A percentile compares a stretch with the other conserved stretches of the same genome.
Evolutionary conservation across 2,113 vertebrate species (phyloP).

Genomic region (Grammomys surdaster): DNA sequence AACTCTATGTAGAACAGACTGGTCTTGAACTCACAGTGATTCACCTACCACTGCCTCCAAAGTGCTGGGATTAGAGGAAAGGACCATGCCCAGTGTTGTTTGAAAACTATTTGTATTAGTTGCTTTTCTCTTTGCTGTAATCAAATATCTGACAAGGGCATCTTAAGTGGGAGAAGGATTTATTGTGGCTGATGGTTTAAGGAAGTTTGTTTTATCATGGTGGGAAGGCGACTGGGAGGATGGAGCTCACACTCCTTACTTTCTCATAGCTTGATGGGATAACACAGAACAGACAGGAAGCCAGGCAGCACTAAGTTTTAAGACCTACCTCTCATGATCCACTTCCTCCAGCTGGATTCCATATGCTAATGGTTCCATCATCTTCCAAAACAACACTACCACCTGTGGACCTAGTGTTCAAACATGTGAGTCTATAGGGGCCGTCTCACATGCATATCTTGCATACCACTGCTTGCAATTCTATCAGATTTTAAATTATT

Average conservation of each 20-base stretch:
- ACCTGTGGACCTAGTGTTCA: neutral
- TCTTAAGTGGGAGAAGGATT: neutral
- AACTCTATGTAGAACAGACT: neutral
- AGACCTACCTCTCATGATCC: neutral
- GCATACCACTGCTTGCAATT: neutral
- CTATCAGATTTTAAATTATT: neutral
- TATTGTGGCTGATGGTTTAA: neutral
- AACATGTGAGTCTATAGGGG: neutral
- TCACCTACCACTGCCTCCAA: neutral
- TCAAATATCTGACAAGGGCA: neutral
- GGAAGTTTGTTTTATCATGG: neutral
- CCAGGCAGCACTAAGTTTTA: neutral
- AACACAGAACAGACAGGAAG: neutral
- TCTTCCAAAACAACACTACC: neutral
- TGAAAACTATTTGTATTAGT: neutral
- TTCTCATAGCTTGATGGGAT: neutral
- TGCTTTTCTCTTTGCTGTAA: neutral
- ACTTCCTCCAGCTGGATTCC: neutral
- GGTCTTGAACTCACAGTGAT: neutral
- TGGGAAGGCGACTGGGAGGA: neutral
- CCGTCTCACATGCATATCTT: neutral
- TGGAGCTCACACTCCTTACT: neutral
- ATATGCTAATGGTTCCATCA: neutral
- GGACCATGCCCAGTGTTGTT: neutral
- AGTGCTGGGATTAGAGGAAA: neutral